Evolutionary conservation across 2,113 vertebrate species (phyloP).

Genomic region (Hymenochirus boettgeri): DNA sequence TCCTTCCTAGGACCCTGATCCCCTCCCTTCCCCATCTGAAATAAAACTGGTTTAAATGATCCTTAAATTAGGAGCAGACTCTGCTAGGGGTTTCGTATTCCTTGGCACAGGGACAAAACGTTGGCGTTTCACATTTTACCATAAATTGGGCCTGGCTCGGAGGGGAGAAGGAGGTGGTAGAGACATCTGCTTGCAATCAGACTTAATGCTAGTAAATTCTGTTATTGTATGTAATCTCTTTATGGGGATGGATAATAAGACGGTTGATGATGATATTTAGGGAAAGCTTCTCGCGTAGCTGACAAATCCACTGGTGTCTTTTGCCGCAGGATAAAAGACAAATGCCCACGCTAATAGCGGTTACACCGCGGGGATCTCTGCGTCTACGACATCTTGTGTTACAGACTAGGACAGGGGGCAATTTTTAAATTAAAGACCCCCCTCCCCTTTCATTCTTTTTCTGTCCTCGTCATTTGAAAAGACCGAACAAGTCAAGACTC

Average conservation of each 20-base stretch:
- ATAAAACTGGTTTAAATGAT: constrained; percentile 10
- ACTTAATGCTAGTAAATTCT: constrained; percentile 45
- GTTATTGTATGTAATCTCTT: constrained; percentile 52
- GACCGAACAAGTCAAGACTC: too few relatives aligned
- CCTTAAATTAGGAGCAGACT: constrained; percentile 3
- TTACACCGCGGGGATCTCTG: too few relatives aligned
- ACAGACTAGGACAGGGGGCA: too few relatives aligned
- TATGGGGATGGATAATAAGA: constrained; percentile 49
- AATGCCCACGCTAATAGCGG: too few relatives aligned
- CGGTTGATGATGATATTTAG: constrained; percentile 49
- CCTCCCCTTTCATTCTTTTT: too few relatives aligned
- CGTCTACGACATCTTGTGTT: too few relatives aligned
- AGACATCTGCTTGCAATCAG: constrained; percentile 54
- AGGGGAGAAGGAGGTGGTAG: background rate
- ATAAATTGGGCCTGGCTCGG: background rate
- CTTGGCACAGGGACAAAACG: background rate
- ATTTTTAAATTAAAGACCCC: too few relatives aligned
- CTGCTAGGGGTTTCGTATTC: background rate
- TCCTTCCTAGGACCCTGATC: too few relatives aligned
- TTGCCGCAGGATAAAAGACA: background rate
- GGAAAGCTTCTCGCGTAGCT: background rate
- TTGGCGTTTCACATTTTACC: background rate
- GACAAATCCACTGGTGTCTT: background rate
- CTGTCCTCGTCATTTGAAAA: too few relatives aligned
- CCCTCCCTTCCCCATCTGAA: background rate